Conservation (phyloP, 1,140 invertebrate species). For the Rhopalosiphum maidis region DNA sequence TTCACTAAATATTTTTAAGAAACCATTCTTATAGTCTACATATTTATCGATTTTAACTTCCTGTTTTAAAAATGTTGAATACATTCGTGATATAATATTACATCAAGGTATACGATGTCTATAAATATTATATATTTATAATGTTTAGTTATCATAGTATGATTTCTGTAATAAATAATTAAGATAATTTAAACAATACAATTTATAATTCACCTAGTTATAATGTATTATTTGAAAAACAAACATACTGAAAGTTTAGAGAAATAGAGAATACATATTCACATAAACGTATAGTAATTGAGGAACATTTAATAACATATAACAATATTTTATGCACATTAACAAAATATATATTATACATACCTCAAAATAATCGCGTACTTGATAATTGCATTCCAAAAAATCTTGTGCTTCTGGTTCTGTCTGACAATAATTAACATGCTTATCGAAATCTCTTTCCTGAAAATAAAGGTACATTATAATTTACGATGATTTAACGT, state of each 20-base stretch:
- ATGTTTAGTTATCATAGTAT: not conserved
- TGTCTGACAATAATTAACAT: constrained; percentile 87
- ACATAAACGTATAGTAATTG: not conserved
- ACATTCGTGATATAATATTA: not conserved
- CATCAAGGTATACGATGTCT: not conserved
- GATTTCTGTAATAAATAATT: not conserved
- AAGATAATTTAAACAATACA: not conserved
- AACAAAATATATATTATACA: constrained; percentile 62
- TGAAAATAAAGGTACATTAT: constrained; percentile 60
- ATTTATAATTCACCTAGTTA: not conserved
- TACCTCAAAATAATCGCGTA: constrained; percentile 84
- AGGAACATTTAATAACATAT: not conserved
- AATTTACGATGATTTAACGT: not conserved
- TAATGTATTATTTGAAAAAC: not conserved
- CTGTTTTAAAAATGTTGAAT: no score
- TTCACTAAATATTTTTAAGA: no score
- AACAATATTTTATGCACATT: not conserved
- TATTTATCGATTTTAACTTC: no score
- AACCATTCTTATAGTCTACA: no score
- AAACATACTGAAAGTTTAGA: not conserved
- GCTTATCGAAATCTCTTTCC: constrained; percentile 92
- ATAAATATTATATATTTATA: not conserved
- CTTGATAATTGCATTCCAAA: constrained; percentile 72
- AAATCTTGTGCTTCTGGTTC: constrained; percentile 85
- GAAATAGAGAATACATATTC: not conserved